phyloP scores from a whole-genome alignment of 2,888 invertebrate species.

The Macrophya alboannulata region DNA sequence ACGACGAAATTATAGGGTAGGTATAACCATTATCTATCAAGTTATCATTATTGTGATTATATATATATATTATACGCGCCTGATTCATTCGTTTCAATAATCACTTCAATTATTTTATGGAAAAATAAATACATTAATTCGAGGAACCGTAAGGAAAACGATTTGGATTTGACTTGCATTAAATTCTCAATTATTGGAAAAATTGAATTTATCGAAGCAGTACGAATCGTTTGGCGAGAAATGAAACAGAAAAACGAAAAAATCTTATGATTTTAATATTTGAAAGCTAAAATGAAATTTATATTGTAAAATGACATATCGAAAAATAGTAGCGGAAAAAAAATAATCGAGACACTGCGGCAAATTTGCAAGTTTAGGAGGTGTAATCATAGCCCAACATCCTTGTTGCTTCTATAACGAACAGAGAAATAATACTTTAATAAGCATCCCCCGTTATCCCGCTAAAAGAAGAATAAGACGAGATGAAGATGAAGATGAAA shows the following conservation, averaged over 20 bases:
- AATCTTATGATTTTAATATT: background rate
- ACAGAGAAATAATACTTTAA: slow-evolving; percentile 26
- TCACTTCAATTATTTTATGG: background rate
- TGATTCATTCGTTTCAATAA: slow-evolving; percentile 22
- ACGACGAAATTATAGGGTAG: slow-evolving; percentile 43
- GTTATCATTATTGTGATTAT: slow-evolving; percentile 53
- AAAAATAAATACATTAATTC: background rate
- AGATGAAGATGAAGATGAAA: background rate
- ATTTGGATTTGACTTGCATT: background rate
- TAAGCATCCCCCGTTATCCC: background rate
- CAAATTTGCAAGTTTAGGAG: background rate
- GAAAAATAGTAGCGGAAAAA: slow-evolving; percentile 51
- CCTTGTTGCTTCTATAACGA: slow-evolving; percentile 7
- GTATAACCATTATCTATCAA: slow-evolving; percentile 26
- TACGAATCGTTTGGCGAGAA: background rate
- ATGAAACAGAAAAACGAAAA: background rate
- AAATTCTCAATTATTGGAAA: slow-evolving; percentile 3
- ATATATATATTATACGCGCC: slow-evolving; percentile 3
- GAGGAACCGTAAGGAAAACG: background rate
- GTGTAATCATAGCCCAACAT: slow-evolving; percentile 5
- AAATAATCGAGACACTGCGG: slow-evolving; percentile 33
- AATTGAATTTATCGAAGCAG: background rate
- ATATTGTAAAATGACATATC: slow-evolving; percentile 56
- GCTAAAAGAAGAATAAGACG: background rate
- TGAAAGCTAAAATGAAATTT: background rate